Evolutionary conservation across 2,797 vertebrate genomes (phyloP), one percentile per base, ranked within the genome.

Genomic region (Oophaga sylvatica): DNA sequence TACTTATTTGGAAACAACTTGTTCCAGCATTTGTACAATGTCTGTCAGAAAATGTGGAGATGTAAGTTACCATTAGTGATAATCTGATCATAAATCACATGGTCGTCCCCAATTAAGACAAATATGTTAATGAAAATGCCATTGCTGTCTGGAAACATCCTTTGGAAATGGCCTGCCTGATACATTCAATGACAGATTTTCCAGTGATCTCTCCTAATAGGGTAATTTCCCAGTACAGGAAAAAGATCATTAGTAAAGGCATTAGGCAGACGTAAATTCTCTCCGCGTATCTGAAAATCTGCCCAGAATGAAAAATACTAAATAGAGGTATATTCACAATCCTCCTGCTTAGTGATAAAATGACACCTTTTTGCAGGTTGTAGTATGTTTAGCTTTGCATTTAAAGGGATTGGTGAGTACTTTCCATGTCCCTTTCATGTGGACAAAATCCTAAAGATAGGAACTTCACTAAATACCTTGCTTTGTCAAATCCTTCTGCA

Each of bases 161-260:
- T 41, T 41, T 62, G 20, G 59, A 35, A 41, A 29, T 17, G 29
- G 56, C 29, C 16, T 62, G 26, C 31, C 12, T 41, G 20, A 62
- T 41, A 62, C 11, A 80, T 62, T 62, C 29, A 4, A 20, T 35
- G 31, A 62, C 29, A 60, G 6, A 79, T 31, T 62, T 62, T 20
- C 29, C 16, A 75, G 41, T 75, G 20, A 41, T 65, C 35, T 81
- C 41, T 81, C 59, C 60, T 48, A 65, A 65, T 53, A 19, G 8
- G 9, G 80, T 31, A 56, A 67, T 68, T 82, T 70, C 9, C 45
- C 63, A 82, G 63, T 17, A 68, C 35, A 20, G 48, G 65, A 68
- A 68, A 29, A 82, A 56, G 48, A 68, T 56, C 22, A 82, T 82
- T 56, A 82, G 63, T 41, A 59, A 57, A 71, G 22, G 26, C n/a